Percentiles rank a stretch among this genome's conserved stretches.
These are phyloP conservation scores for Rhinoraja longicauda DNA, from an alignment of 2,797 vertebrate species.

Conservation along the genomic window DNA sequence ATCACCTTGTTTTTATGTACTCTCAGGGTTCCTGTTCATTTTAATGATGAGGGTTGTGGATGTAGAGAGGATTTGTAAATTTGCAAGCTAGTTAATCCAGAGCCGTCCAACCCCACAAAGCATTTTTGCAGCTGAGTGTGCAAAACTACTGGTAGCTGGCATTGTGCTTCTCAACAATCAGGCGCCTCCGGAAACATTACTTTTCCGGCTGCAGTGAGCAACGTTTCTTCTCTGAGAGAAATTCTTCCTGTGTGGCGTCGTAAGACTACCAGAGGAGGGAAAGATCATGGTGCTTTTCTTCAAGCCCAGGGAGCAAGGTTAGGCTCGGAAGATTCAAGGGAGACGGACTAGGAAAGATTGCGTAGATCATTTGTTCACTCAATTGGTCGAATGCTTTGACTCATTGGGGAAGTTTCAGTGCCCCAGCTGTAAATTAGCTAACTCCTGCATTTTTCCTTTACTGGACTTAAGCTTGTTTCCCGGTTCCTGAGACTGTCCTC, in stretches of 20 bases:
- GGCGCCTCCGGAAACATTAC: neutral
- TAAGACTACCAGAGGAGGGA: neutral
- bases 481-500: too few species aligned
- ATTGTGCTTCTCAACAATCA: neutral
- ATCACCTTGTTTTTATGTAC: neutral
- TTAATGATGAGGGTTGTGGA: neutral
- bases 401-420: neutral
- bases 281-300: neutral
- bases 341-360: neutral
- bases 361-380: neutral
- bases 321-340: neutral
- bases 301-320: neutral
- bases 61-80: neutral
- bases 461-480: neutral
- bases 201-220: neutral
- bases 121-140: neutral
- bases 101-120: neutral
- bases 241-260: neutral
- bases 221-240: neutral
- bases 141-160: neutral
- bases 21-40: neutral
- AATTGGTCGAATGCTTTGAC: neutral
- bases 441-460: neutral
- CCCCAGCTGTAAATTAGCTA: neutral
- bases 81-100: neutral